Conservation (phyloP, 2,797 vertebrate species). For the Hyperoplus immaculatus region DNA sequence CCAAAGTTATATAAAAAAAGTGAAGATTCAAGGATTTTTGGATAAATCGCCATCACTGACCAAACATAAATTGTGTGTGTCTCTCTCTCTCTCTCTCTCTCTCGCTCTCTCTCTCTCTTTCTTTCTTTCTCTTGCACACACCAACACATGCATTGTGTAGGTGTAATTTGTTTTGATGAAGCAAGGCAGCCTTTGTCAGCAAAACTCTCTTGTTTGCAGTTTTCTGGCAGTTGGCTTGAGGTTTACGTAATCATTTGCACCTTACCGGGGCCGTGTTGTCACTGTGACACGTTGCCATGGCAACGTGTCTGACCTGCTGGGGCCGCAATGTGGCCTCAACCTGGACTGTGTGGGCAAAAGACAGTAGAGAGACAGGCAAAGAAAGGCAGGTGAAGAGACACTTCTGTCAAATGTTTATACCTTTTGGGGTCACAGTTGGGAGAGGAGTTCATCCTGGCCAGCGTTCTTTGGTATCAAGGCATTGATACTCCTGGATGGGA, state of each 20-base stretch:
- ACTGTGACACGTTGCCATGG: slow-evolving; percentile 50
- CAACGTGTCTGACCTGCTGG: slow-evolving; percentile 55
- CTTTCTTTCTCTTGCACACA: slow-evolving; percentile 21
- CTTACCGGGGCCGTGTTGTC: slow-evolving; percentile 36
- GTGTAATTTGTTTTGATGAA: slow-evolving; percentile 61
- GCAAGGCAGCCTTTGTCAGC: slow-evolving; percentile 51
- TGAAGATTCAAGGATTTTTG: slow-evolving; percentile 41
- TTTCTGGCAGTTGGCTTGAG: slow-evolving; percentile 47
- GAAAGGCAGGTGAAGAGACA: slow-evolving; percentile 1
- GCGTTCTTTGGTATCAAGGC: too few species aligned
- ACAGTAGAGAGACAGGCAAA: background rate
- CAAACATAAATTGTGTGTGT: slow-evolving; percentile 54
- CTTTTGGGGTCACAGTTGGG: too few species aligned
- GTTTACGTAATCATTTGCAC: slow-evolving; percentile 57
- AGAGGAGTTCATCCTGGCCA: too few species aligned
- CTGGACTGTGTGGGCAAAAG: slow-evolving; percentile 25
- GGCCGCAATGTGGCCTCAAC: slow-evolving; percentile 20
- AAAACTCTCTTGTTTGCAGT: slow-evolving; percentile 33
- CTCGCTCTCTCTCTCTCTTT: slow-evolving; percentile 39
- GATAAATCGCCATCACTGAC: slow-evolving; percentile 41
- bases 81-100: slow-evolving; percentile 43
- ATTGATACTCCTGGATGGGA: too few species aligned
- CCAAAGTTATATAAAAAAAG: slow-evolving; percentile 30
- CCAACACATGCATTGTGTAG: slow-evolving; percentile 58
- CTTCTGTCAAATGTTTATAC: slow-evolving; percentile 27